Base-by-base conservation (phyloP, 2,797 vertebrate genomes). In the Gadopsis bispinosus region DNA sequence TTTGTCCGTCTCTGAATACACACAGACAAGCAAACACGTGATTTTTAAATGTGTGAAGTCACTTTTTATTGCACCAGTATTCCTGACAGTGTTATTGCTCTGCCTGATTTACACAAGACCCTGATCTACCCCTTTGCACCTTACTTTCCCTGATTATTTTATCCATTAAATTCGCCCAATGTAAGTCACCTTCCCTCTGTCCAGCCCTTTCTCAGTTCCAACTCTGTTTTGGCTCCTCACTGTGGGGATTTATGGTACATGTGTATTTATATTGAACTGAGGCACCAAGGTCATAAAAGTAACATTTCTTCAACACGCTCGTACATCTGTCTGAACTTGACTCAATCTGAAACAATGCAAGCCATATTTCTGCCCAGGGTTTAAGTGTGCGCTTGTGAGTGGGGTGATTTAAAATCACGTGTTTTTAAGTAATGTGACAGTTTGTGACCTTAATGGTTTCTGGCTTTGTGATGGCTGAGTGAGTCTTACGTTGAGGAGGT, bases 201-300 rank as follows among this genome's bases (percentile, higher is more conserved):
- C 72, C 78, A 9, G 62, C 47, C 43, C 45, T 26, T 20, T 39
- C 26, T 54, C 50, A 6, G 8, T 39, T 55, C 77, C 77, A 33
- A 16, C 66, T 73, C 73, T 79, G 77, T 39, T 76, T 85, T 92
- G 89, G 89, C 86, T 87, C 56, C 75, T 69, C 22, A 19, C 81
- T 58, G 59, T 37, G 71, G 61, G 71, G 88, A 92, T 93, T 93
- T 93, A 91, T 87, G 75, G 69, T 60, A 59, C 89, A 84, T 78
- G 83, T 89, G 79, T 92, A 94, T 93, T 93, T 92, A 87, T 91
- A 86, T 83, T 89, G 90, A 92, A 87, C 86, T 4, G 66, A 75
- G 76, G 91, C 85, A 86, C 88, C 1, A 33, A 48, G 84, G 90
- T 92, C 92, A 89, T 93, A 92, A 94, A 92, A 90, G 88, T 87